Percentiles rank a stretch among this genome's conserved stretches.
These are phyloP conservation scores for Eriocheir sinensis DNA, from an alignment of 1,140 invertebrate species.

Conservation along the genomic window DNA sequence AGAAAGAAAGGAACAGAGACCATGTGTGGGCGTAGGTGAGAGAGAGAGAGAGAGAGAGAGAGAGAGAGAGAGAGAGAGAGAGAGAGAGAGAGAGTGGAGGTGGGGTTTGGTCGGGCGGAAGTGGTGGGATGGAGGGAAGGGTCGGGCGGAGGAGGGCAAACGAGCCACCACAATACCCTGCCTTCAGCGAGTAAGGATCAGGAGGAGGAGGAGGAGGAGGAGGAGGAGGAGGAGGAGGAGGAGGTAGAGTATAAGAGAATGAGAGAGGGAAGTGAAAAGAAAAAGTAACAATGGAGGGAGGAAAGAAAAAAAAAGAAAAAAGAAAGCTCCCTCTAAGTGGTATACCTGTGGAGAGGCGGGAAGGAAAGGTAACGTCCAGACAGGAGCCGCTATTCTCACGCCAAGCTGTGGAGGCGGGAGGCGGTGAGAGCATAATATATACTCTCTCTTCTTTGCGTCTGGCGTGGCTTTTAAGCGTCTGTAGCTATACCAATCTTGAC, in stretches of 20 bases:
- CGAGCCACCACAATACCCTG: constrained; percentile 1
- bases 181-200: background rate
- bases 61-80: background rate
- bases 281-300: background rate
- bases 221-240: background rate
- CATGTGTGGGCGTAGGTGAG: background rate
- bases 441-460: no score
- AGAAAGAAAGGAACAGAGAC: background rate
- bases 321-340: background rate
- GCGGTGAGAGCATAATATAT: background rate
- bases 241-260: background rate
- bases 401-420: background rate
- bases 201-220: background rate
- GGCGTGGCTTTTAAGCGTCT: no score
- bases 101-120: no score
- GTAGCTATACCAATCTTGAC: no score
- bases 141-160: background rate
- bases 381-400: background rate
- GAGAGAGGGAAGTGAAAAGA: background rate
- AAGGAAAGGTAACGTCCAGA: background rate
- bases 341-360: background rate
- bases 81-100: background rate
- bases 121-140: background rate
- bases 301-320: constrained; percentile 1
- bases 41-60: background rate